Base-by-base conservation (phyloP, 2,888 invertebrate species). In the Drosophila heteroneura region DNA sequence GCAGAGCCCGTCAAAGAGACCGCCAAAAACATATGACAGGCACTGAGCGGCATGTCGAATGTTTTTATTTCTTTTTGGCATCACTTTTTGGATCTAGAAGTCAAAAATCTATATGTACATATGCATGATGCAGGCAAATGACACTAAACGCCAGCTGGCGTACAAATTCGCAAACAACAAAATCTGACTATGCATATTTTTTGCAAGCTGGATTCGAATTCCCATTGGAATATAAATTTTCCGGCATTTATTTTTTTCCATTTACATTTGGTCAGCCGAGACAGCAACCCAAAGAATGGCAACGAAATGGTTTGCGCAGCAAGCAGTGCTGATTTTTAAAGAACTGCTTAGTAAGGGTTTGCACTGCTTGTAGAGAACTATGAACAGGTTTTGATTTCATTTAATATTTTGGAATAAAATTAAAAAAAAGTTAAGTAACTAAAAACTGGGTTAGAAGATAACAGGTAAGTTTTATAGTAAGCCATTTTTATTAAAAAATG, bases 1-100 rank as follows among this genome's bases (percentile, higher is more conserved):
- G 59, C 67, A 60, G 57, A 69, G n/a, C 70, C 70, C 53, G 72
- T 86, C 89, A 87, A 87, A 89, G 86, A 89, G 74, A 61, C 89
- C 87, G 87, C 79, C 84, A 65, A 83, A 76, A 81, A 65, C 79
- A 85, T 77, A 66, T 87, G 88, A 64, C 53, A 52, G 63, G 57
- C 74, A 66, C 37, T 51, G 59, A 57, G 69, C 59, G 30, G 41
- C 44, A 62, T 39, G 58, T 53, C 26, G 60, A 53, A 44, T 47
- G 26, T 35, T 53, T 70, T 58, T 57, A 33, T 74, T 62, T 74
- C 41, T 2, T 51, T 65, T 77, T 65, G 56, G 53, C 60, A 30
- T 52, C 39, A 44, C 39, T 74, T 62, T 70, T 44, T 44, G 41
- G 47, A 69, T 44, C 37, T 41, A 35, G 22, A 47, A 39, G 10